Percentiles rank a stretch among this genome's conserved stretches.
Evolutionary conservation across 1,140 invertebrate species (phyloP).

Genomic region (Limonius californicus): DNA sequence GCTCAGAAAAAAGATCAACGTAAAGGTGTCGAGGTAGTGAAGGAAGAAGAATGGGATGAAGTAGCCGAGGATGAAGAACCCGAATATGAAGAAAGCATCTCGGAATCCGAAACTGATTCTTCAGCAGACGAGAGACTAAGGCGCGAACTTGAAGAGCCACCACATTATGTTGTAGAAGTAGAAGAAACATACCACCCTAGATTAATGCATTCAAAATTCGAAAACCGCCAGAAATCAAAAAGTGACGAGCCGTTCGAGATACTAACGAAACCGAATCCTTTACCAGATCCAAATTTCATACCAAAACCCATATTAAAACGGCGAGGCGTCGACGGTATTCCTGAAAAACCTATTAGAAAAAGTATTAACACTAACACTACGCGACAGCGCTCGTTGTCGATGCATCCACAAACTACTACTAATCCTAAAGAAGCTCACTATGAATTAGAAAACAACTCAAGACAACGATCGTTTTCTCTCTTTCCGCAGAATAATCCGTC

Average conservation of each 20-base stretch:
- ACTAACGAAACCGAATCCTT: conserved; percentile 52
- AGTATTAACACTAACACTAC: neutral
- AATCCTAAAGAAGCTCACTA: neutral
- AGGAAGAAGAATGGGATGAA: conserved; percentile 43
- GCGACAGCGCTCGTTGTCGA: conserved; percentile 38
- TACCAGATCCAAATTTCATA: conserved; percentile 60
- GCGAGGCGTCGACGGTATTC: conserved; percentile 33
- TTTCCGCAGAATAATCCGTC: neutral
- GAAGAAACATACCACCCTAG: conserved; percentile 69
- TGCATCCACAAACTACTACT: neutral
- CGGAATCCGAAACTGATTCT: conserved; percentile 38
- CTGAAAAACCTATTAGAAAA: conserved; percentile 35
- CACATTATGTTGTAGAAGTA: conserved; percentile 52
- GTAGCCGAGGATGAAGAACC: conserved; percentile 16
- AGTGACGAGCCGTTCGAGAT: conserved; percentile 52
- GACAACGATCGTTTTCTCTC: conserved; percentile 11
- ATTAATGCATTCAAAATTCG: conserved; percentile 24
- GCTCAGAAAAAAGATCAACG: conserved; percentile 28
- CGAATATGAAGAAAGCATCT: conserved; percentile 37
- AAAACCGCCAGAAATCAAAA: neutral
- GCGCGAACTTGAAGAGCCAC: conserved; percentile 34
- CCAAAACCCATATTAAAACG: conserved; percentile 74
- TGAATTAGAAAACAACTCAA: no score
- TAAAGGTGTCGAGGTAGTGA: conserved; percentile 33
- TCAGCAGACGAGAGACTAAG: conserved; percentile 31